Conservation (phyloP, 2,888 invertebrate genomes). For the Thereva unica region DNA sequence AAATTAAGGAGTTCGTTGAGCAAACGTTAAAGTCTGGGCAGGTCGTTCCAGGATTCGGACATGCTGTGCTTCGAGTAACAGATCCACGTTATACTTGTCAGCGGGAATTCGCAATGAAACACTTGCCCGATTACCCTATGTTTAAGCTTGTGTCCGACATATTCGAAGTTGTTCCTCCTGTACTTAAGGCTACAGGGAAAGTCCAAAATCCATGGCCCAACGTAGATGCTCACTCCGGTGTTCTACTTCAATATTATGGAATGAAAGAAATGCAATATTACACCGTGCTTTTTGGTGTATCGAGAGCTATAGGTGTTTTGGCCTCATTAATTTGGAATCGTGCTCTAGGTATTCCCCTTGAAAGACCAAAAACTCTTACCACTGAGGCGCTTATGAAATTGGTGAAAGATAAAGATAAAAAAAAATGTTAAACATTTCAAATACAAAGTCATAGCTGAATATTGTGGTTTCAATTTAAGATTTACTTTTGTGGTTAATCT, state of each 20-base stretch:
- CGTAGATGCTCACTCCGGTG: slow-evolving; percentile 85
- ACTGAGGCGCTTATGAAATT: slow-evolving; percentile 58
- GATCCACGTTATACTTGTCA: slow-evolving; percentile 77
- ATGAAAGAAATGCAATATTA: slow-evolving; percentile 84
- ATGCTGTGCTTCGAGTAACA: slow-evolving; percentile 80
- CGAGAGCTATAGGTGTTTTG: slow-evolving; percentile 76
- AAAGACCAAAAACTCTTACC: slow-evolving; percentile 76
- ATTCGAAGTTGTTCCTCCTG: slow-evolving; percentile 76
- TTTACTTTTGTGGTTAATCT: too few relatives aligned
- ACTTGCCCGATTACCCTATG: slow-evolving; percentile 75
- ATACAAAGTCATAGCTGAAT: not conserved
- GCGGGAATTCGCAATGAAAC: slow-evolving; percentile 77
- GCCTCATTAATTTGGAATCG: slow-evolving; percentile 79
- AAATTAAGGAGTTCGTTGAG: slow-evolving; percentile 91
- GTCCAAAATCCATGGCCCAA: slow-evolving; percentile 89
- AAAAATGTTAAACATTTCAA: not conserved
- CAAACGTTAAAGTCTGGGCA: slow-evolving; percentile 81
- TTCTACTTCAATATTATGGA: slow-evolving; percentile 76
- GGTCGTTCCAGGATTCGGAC: slow-evolving; percentile 82
- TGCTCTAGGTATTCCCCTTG: slow-evolving; percentile 76
- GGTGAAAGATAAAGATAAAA: not conserved
- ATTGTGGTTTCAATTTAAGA: too few relatives aligned
- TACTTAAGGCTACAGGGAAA: slow-evolving; percentile 76
- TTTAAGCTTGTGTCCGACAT: slow-evolving; percentile 74
- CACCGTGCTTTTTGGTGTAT: slow-evolving; percentile 84